Conservation (phyloP, 2,797 vertebrate species). For the Chiloscyllium punctatum region DNA sequence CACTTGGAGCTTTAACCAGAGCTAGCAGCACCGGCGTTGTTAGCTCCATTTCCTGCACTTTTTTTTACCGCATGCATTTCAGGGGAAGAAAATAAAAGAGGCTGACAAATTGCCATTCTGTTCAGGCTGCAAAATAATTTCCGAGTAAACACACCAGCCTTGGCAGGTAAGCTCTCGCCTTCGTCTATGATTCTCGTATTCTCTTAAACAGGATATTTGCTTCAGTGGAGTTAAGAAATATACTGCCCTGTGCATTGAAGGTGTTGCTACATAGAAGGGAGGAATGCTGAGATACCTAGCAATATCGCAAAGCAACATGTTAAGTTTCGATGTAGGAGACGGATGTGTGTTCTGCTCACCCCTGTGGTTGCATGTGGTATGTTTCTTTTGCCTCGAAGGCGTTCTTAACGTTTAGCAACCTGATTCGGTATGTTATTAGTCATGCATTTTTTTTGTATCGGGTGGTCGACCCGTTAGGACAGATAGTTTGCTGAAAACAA, state of each 20-base stretch:
- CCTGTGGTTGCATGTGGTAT: conserved; percentile 30
- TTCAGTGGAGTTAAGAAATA: conserved; percentile 7
- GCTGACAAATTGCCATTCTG: conserved; percentile 28
- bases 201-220: not conserved
- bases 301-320: not conserved
- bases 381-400: not conserved
- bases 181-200: not conserved
- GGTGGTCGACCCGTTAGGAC: not conserved
- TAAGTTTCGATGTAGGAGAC: not conserved
- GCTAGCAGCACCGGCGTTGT: conserved; percentile 21
- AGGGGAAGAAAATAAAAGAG: not conserved
- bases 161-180: conserved; percentile 22
- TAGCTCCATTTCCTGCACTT: conserved; percentile 6
- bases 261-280: not conserved
- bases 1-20: conserved; percentile 36
- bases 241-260: not conserved
- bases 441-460: not conserved
- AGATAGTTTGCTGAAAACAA: not conserved
- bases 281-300: not conserved
- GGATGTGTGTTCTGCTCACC: conserved; percentile 21
- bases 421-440: not conserved
- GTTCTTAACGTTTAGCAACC: conserved; percentile 25
- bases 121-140: conserved; percentile 15
- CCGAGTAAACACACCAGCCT: conserved; percentile 15
- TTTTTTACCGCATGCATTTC: conserved; percentile 29